Percentiles rank a stretch among this genome's conserved stretches.
Evolutionary conservation across 2,797 vertebrate genomes (phyloP).

Genomic region (Sebastolobus altivelis): DNA sequence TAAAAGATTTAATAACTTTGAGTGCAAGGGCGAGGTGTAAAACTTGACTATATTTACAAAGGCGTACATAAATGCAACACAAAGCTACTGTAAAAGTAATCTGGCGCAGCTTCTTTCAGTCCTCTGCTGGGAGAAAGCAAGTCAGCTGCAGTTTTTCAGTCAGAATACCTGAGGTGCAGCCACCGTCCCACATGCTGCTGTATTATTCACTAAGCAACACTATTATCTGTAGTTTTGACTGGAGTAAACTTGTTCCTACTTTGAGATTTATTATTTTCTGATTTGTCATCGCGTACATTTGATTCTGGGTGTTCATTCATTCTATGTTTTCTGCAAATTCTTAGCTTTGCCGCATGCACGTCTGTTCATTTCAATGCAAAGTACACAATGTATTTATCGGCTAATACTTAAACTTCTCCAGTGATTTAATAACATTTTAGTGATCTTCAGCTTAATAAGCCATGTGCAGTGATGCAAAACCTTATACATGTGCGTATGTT

Average conservation of each 20-base stretch:
- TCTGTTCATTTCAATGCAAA: background rate
- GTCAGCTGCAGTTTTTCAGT: conserved; percentile 18
- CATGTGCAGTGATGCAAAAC: conserved; percentile 3
- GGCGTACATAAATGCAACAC: background rate
- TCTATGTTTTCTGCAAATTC: background rate
- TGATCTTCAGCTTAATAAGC: conserved; percentile 7
- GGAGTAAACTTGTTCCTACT: background rate
- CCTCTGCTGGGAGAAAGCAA: conserved; percentile 13
- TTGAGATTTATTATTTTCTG: background rate
- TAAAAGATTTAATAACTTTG: conserved; percentile 4
- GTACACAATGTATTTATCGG: background rate
- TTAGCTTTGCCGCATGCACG: background rate
- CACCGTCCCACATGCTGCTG: background rate
- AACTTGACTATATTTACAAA: background rate
- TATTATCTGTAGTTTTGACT: conserved; percentile 3
- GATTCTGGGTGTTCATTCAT: background rate
- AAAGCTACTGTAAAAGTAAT: background rate
- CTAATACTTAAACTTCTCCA: background rate
- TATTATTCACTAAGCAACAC: background rate
- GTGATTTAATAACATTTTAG: background rate
- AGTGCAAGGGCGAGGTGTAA: background rate
- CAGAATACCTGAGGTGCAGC: conserved; percentile 12
- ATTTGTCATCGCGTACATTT: background rate
- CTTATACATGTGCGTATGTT: conserved; percentile 11
- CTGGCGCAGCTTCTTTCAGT: conserved; percentile 13